Conservation (phyloP, 2,113 vertebrate genomes). For the Gracilinanus agilis region DNA sequence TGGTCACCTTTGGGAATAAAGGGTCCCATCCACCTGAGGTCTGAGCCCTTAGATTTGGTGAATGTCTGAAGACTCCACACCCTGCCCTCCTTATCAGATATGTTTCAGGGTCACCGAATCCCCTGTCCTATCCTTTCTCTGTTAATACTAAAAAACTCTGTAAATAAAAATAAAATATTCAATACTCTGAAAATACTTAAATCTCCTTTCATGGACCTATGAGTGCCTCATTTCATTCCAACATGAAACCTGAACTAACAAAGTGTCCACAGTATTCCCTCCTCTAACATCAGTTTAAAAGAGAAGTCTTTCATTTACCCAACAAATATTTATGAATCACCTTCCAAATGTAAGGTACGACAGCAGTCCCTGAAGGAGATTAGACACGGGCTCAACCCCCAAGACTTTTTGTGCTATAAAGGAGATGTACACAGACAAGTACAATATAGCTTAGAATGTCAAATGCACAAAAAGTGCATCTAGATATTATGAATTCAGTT, state of each 20-base stretch:
- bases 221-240: background rate
- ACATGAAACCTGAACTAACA: background rate
- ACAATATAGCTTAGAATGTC: background rate
- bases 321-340: background rate
- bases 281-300: background rate
- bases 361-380: background rate
- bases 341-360: background rate
- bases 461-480: background rate
- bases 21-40: background rate
- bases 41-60: background rate
- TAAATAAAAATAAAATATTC: no score
- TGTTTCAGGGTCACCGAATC: background rate
- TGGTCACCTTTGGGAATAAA: background rate
- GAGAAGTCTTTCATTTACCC: background rate
- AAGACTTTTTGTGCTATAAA: background rate
- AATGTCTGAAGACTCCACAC: no score
- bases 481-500: background rate
- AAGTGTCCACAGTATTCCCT: background rate
- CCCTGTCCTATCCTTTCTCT: background rate
- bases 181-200: background rate
- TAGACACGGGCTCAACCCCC: background rate
- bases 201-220: background rate
- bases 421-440: background rate
- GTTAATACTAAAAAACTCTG: background rate
- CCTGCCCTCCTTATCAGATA: background rate